A percentile compares a stretch with the other conserved stretches of the same genome.
Evolutionary conservation across 2,797 vertebrate genomes (phyloP).

Genomic region (Pseudocheirus occidentalis): DNA sequence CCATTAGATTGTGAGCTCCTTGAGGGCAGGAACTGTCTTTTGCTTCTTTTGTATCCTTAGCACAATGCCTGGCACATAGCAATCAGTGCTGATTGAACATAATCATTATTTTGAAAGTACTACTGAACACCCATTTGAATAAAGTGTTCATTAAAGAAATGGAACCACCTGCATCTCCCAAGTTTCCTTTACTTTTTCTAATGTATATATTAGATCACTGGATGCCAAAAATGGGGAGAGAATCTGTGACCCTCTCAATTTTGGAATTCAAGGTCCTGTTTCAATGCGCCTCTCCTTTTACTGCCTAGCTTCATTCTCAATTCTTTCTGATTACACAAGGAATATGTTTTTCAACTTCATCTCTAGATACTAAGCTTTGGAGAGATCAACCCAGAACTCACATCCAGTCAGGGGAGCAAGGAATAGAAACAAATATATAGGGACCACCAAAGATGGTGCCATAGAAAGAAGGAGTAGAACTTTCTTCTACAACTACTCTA

Average conservation of each 20-base stretch:
- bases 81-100: background rate
- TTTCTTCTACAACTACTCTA: background rate
- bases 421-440: background rate
- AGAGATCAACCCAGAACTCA: constrained; percentile 3
- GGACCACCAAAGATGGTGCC: background rate
- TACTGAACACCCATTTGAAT: background rate
- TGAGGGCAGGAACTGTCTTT: no score
- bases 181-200: background rate
- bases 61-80: no score
- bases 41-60: no score
- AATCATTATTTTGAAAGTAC: background rate
- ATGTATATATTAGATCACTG: background rate
- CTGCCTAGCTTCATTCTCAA: background rate
- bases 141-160: background rate
- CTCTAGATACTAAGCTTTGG: background rate
- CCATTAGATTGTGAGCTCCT: background rate
- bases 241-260: background rate
- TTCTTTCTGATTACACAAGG: background rate
- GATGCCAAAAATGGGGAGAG: constrained; percentile 10
- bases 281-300: background rate
- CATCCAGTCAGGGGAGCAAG: constrained; percentile 4
- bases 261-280: background rate
- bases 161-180: background rate
- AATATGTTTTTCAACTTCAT: constrained; percentile 34
- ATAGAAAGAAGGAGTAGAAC: background rate